These are phyloP conservation scores for Nipponia nippon DNA, from an alignment of 2,113 vertebrate genomes.

Conservation along the genomic window DNA sequence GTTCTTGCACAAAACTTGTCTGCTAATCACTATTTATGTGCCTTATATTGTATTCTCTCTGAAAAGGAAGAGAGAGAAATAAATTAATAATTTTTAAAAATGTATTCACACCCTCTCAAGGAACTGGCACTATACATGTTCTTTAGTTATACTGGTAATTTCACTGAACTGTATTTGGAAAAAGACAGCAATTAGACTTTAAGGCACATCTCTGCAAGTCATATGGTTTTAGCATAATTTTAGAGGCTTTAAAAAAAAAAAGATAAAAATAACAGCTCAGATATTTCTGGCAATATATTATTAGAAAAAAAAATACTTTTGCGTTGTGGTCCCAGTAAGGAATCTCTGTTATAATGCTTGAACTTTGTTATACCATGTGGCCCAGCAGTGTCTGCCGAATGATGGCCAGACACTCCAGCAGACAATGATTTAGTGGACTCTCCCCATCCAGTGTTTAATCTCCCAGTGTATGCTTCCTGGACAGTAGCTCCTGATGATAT, in stretches of 20 bases:
- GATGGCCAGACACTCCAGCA: not conserved
- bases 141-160: not conserved
- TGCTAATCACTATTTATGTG: not conserved
- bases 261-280: not conserved
- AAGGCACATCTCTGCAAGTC: not conserved
- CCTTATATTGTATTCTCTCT: not conserved
- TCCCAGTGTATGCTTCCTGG: not conserved
- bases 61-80: not conserved
- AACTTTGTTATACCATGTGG: not conserved
- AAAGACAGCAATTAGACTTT: not conserved
- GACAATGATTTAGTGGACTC: not conserved
- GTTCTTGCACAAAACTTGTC: not conserved
- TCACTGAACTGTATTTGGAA: not conserved
- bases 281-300: not conserved
- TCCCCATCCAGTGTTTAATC: not conserved
- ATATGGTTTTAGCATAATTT: not conserved
- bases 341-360: constrained; percentile 2
- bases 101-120: not conserved
- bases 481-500: not conserved
- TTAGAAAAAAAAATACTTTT: not conserved
- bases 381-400: not conserved
- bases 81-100: not conserved
- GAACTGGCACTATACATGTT: not conserved
- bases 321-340: not conserved
- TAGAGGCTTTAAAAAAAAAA: not conserved